Evolutionary conservation across 1,140 invertebrate species (phyloP), one percentile per base, ranked within the genome.

Genomic region (Meteorus sp.): DNA sequence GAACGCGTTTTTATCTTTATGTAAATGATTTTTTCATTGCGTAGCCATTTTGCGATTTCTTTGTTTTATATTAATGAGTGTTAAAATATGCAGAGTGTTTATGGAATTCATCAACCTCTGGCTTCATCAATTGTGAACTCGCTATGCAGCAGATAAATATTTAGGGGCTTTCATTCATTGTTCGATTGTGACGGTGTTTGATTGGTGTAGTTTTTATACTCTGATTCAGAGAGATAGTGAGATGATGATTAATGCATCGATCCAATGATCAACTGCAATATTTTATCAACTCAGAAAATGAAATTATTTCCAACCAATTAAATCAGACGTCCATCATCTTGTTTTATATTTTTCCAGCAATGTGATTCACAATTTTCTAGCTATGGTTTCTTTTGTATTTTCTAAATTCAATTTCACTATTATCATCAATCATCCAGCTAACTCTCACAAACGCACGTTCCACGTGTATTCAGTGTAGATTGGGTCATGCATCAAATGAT

Each of bases 261-360:
- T 69, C 65, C 62, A 73, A 76, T 72, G 73, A 74, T 68, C 72
- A 71, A 73, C 72, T 67, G 61, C 64, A 66, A 66, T 59, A n/a
- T n/a, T n/a, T n/a, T n/a, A n/a, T n/a, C n/a, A n/a, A n/a, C n/a
- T n/a, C n/a, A n/a, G n/a, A n/a, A n/a, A n/a, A n/a, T n/a, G n/a
- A n/a, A n/a, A n/a, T n/a, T n/a, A n/a, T n/a, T n/a, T n/a, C n/a
- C n/a, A n/a, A n/a, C n/a, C 55, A 58, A 45, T 61, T 59, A 68
- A 70, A 72, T 70, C 68, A 66, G 70, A 73, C 72, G 69, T 71
- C 71, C 70, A 68, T 70, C 63, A 55, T 59, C 57, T 65, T 58
- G 55, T 45, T 54, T 39, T 54, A 55, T 31, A 25, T 63, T 56
- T 47, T 19, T 19, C 6, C 20, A 20, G 20, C 37, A 31, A 53